Percentiles rank a stretch among this genome's conserved stretches.
These are phyloP conservation scores for Tenualosa ilisha DNA, from an alignment of 2,797 vertebrate genomes.

Conservation along the genomic window DNA sequence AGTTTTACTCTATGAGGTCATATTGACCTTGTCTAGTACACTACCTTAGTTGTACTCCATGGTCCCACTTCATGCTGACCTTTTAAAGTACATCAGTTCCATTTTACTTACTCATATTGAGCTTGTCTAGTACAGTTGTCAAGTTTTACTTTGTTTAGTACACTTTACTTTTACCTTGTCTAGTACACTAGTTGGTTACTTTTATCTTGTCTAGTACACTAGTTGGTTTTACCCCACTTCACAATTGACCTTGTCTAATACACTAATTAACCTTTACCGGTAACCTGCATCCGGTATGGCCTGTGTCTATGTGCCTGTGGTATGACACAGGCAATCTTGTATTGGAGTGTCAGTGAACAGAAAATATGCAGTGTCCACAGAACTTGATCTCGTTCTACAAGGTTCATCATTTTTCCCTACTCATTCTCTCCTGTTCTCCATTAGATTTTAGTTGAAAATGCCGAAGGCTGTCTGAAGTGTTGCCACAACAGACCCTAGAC, in stretches of 20 bases:
- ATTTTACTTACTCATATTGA: background rate
- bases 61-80: background rate
- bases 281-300: background rate
- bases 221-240: background rate
- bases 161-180: background rate
- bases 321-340: background rate
- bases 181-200: background rate
- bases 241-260: too few relatives aligned
- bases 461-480: background rate
- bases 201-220: background rate
- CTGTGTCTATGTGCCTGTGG: background rate
- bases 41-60: too few relatives aligned
- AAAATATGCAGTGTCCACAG: conserved; percentile 14
- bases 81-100: background rate
- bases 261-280: background rate
- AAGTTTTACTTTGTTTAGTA: background rate
- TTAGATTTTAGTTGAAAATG: conserved; percentile 1
- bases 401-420: background rate
- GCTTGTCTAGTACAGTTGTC: background rate
- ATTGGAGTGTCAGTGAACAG: conserved; percentile 13
- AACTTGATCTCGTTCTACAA: conserved; percentile 18
- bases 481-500: conserved; percentile 10
- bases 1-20: background rate
- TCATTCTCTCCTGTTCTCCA: background rate
- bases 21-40: background rate